Evolutionary conservation across 2,113 vertebrate genomes (phyloP).

Genomic region (Scophthalmus maximus): DNA sequence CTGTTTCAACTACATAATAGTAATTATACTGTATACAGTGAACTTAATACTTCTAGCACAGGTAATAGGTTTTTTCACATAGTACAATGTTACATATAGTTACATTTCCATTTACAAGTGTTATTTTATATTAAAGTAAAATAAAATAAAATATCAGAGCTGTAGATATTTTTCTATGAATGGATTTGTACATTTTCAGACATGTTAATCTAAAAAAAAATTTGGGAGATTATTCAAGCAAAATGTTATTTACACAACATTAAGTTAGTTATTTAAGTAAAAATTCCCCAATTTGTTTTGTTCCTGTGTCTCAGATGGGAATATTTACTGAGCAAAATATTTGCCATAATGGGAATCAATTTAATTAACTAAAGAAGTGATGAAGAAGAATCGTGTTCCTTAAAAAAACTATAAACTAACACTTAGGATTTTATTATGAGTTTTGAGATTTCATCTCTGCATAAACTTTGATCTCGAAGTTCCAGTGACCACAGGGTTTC

Average conservation of each 20-base stretch:
- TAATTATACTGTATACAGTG: background rate
- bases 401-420: slow-evolving; percentile 13
- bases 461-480: slow-evolving; percentile 65
- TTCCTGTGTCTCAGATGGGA: background rate
- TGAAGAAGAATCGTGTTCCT: background rate
- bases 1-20: background rate
- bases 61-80: background rate
- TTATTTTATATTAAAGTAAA: no score
- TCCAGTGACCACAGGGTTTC: slow-evolving; percentile 76
- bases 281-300: background rate
- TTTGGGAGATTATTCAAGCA: background rate
- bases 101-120: no score
- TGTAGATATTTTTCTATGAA: background rate
- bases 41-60: background rate
- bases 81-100: background rate
- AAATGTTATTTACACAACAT: background rate
- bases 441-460: slow-evolving; percentile 23
- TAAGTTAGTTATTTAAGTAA: background rate
- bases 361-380: background rate
- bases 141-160: background rate
- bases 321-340: slow-evolving; percentile 8
- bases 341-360: background rate
- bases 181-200: background rate
- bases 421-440: slow-evolving; percentile 16
- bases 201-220: background rate